Evolutionary conservation across 1,140 invertebrate genomes (phyloP), one percentile per base, ranked within the genome.

Genomic region (Cydia amplana): DNA sequence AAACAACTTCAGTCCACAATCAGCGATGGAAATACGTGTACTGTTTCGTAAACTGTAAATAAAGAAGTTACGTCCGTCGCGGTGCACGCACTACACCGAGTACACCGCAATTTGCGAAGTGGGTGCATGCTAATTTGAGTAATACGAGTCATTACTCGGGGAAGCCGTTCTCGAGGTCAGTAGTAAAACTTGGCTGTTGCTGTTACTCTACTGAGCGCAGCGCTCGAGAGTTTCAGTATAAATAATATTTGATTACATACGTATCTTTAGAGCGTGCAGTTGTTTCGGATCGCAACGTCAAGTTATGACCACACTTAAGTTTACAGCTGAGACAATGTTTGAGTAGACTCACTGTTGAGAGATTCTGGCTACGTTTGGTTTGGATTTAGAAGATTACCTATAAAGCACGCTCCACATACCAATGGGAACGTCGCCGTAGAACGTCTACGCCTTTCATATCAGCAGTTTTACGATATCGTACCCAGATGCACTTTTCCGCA

Each of bases 111-210:
- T 70, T 70, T 70, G n/a, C 28, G 5, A 70, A 36, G 14, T 70
- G 32, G 65, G 65, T 70, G 28, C 65, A 70, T 70, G n/a, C 10
- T 40, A 40, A 70, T 70, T 70, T 70, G 5, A 70, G 25, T 70
- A 70, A 70, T 70, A 70, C 12, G 16, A 70, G 65, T 36, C 28
- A 36, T 65, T 65, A 36, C n/a, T 2, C 6, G 55, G 28, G n/a
- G 65, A 70, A 70, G 65, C 32, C 28, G 25, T 18, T 70, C n/a
- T 32, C n/a, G 65, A 70, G 65, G 65, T 40, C 32, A 36, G 7
- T 40, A 36, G 28, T 36, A 43, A 40, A 23, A 60, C 55, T 60
- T n/a, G 20, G 55, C 1, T 51, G 28, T 40, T 9, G 16, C 28
- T 43, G 7, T 43, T 40, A 18, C 32, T 5, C 16, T 18, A n/a